Evolutionary conservation across 2,888 invertebrate species (phyloP), one percentile per base, ranked within the genome.

Genomic region (Epirrhoe alternata): DNA sequence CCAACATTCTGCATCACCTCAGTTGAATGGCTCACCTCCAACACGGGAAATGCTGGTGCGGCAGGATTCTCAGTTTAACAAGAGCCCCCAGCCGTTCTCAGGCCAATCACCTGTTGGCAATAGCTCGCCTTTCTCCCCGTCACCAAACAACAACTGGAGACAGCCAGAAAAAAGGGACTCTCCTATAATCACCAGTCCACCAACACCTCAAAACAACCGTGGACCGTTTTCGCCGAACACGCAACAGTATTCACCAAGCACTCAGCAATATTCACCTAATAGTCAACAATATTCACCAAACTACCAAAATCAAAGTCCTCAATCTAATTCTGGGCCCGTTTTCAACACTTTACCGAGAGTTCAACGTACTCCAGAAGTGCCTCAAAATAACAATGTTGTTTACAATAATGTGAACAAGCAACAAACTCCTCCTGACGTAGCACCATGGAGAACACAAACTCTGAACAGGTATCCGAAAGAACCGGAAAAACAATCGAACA

Each of bases 51-150:
- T 88, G 16, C 77, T 94, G 65, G 88, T 88, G 74, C 83, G 93
- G 57, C 94, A 94, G 75, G 94, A 94, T 69, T 94, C 93, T 38
- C 94, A 92, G 75, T 94, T 93, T 64, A 94, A 94, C 73, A 93
- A 92, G 69, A 94, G 93, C 67, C 93, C 94, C 52, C 92, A 92
- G 63, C 94, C 94, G 6, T 94, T 86, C 73, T 80, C 79, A 8
- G 86, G 84, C 30, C 87, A 89, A 70, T 85, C 89, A 8, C 88
- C 92, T 33, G 55, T 85, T 35, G 83, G 77, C 61, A 90, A 83
- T 68, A 86, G 81, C 55, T 84, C 87, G 5, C 84, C 89, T 1
- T 90, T 86, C 72, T 92, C 93, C 12, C 92, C 90, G 38, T 84
- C 86, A 52, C 89, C 92, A 17, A 92, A 90, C 66, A 93, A 88